Evolutionary conservation across 2,797 vertebrate genomes (phyloP).

Genomic region (Thripadectes ignobilis): DNA sequence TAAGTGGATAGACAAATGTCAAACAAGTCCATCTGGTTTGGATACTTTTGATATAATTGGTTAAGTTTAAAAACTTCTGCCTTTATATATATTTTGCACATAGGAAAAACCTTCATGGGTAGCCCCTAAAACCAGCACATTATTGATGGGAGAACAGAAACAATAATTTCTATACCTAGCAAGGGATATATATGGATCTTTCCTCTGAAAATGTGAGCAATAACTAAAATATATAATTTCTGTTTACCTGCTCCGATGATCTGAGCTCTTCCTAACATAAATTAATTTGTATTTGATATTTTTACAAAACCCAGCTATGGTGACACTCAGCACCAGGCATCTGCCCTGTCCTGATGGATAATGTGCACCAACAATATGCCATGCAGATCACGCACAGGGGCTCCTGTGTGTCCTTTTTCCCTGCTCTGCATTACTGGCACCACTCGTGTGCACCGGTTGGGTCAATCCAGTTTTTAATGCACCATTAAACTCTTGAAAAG

Average conservation of each 20-base stretch:
- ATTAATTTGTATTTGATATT: not conserved
- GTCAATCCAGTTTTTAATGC: not conserved
- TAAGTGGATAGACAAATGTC: not conserved
- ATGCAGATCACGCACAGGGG: accelerated
- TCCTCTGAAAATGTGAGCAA: not conserved
- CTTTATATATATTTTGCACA: not conserved
- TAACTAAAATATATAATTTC: not conserved
- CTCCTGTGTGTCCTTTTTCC: not conserved
- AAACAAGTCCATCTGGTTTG: not conserved
- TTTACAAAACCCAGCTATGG: not conserved
- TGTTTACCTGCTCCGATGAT: not conserved
- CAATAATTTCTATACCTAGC: not conserved
- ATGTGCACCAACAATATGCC: not conserved
- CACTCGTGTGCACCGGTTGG: not conserved
- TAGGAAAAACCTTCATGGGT: not conserved
- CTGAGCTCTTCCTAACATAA: not conserved
- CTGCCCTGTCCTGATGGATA: not conserved
- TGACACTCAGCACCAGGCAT: not conserved
- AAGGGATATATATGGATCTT: not conserved
- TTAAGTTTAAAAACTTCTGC: not conserved
- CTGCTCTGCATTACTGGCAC: not conserved
- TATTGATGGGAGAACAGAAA: not conserved
- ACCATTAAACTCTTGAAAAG: not conserved
- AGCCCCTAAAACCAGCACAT: not conserved
- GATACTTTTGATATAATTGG: not conserved